Conservation (phyloP, 2,797 vertebrate genomes). For the Pangasius larnaudii region DNA sequence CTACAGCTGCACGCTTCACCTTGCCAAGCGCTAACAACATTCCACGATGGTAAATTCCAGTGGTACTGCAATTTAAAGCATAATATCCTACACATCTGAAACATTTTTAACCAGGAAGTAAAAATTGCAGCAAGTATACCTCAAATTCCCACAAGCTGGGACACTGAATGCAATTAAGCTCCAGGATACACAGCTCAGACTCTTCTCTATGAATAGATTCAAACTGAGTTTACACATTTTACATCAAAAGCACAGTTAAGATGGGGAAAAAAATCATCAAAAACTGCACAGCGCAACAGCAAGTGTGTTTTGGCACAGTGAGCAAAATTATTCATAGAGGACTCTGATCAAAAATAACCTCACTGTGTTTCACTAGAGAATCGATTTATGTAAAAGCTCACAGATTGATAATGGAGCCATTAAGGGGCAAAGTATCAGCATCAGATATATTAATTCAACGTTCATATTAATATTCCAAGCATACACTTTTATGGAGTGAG, state of each 20-base stretch:
- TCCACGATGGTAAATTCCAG: not conserved
- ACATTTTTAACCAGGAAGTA: slow-evolving; percentile 1
- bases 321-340: slow-evolving; percentile 24
- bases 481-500: not conserved
- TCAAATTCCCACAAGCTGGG: slow-evolving; percentile 28
- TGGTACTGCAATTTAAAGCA: not conserved
- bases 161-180: slow-evolving; percentile 43
- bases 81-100: not conserved
- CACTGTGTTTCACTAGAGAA: slow-evolving; percentile 30
- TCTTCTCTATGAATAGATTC: slow-evolving; percentile 25
- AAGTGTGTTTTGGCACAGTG: slow-evolving; percentile 7
- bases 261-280: not conserved
- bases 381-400: slow-evolving; percentile 46
- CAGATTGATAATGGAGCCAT: slow-evolving; percentile 60
- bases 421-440: not conserved
- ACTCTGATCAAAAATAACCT: slow-evolving; percentile 44
- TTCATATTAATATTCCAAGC: not conserved
- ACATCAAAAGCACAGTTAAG: slow-evolving; percentile 26
- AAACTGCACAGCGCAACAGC: not conserved
- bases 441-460: not conserved
- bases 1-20: slow-evolving; percentile 33
- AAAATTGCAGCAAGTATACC: not conserved
- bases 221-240: slow-evolving; percentile 28
- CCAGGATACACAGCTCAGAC: slow-evolving; percentile 16
- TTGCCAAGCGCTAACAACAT: not conserved